Conservation (phyloP, 2,797 vertebrate genomes). For the Argentina silus region DNA sequence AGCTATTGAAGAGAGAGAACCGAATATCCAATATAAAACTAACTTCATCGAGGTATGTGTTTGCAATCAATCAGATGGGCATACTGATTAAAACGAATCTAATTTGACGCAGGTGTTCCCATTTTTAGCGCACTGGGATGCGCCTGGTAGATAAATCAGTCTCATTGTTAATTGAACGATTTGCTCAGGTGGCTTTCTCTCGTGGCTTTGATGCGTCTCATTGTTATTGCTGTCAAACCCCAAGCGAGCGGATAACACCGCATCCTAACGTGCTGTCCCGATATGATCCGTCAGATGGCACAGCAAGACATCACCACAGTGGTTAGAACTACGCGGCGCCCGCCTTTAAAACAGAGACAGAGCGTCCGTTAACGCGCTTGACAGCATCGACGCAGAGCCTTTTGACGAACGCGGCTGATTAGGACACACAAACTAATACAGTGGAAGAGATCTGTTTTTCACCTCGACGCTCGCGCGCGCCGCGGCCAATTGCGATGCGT, state of each 20-base stretch:
- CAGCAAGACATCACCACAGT: too few relatives aligned
- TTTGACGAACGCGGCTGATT: too few relatives aligned
- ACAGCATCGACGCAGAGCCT: too few relatives aligned
- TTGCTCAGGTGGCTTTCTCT: conserved; percentile 60
- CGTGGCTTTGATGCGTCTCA: conserved; percentile 21
- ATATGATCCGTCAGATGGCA: too few relatives aligned
- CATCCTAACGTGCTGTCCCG: neutral
- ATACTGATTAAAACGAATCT: conserved; percentile 38
- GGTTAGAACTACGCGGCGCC: too few relatives aligned
- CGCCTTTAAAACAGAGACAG: too few relatives aligned
- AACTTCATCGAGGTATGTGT: neutral
- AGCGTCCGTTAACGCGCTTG: too few relatives aligned
- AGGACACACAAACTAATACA: too few relatives aligned
- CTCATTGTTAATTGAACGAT: conserved; percentile 52
- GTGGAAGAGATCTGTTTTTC: too few relatives aligned
- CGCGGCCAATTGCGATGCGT: too few relatives aligned
- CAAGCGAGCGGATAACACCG: neutral
- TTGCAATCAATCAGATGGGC: conserved; percentile 43
- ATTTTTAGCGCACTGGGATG: conserved; percentile 49
- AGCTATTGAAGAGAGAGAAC: too few relatives aligned
- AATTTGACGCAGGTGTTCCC: conserved; percentile 46
- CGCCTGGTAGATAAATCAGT: conserved; percentile 17
- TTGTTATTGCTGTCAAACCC: conserved; percentile 20
- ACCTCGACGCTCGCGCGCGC: too few relatives aligned
- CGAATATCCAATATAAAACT: neutral